A percentile compares a stretch with the other conserved stretches of the same genome.
Evolutionary conservation across 2,888 invertebrate genomes (phyloP).

Genomic region (Chalcosyrphus nemorum): DNA sequence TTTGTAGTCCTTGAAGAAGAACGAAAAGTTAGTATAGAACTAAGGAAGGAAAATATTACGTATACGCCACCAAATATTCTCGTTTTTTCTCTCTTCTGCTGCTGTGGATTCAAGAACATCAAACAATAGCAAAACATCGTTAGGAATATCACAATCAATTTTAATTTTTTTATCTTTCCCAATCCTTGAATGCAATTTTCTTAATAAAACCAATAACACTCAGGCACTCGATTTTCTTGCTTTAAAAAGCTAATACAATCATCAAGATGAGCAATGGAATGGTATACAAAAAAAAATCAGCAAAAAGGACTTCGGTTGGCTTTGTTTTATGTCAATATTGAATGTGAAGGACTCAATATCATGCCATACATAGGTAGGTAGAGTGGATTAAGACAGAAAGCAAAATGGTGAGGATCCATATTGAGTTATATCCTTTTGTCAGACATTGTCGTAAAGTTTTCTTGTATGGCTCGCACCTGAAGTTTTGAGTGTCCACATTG

Average conservation of each 20-base stretch:
- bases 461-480: constrained; percentile 29
- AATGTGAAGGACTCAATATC: constrained; percentile 36
- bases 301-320: background rate
- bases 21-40: too few relatives aligned
- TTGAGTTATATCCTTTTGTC: constrained; percentile 32
- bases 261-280: constrained; percentile 8
- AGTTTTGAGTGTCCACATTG: constrained; percentile 32
- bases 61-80: background rate
- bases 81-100: too few relatives aligned
- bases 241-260: constrained; percentile 9
- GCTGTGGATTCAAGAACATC: too few relatives aligned
- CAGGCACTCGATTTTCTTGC: background rate
- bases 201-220: background rate
- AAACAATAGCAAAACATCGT: too few relatives aligned
- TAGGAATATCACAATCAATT: too few relatives aligned
- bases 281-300: background rate
- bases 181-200: background rate
- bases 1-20: background rate
- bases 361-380: constrained; percentile 50
- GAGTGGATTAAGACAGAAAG: constrained; percentile 13
- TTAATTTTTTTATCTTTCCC: background rate
- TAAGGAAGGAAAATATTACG: background rate
- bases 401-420: constrained; percentile 14
- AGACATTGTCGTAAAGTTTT: constrained; percentile 38
- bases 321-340: constrained; percentile 43